Conservation (phyloP, 2,888 invertebrate species). For the Norana najaformis region DNA sequence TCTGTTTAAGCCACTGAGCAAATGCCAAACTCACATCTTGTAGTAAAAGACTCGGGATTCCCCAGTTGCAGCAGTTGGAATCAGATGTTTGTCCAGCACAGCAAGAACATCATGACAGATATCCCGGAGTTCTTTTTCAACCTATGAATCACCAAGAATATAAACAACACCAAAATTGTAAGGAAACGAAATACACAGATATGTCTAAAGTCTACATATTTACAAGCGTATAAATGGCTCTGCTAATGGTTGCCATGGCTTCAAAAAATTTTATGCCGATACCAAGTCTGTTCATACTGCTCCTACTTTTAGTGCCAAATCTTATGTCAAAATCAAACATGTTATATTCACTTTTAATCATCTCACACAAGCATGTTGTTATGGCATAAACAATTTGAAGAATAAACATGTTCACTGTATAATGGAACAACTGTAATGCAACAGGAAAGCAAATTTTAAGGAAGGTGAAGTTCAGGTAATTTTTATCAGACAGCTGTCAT, state of each 20-base stretch:
- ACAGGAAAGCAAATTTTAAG: too few relatives aligned
- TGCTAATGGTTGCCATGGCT: not conserved
- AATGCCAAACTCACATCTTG: conserved; percentile 81
- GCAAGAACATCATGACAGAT: conserved; percentile 93
- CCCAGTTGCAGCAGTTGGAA: conserved; percentile 87
- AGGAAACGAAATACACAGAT: not conserved
- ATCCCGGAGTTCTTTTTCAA: conserved; percentile 92
- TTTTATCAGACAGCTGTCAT: not conserved
- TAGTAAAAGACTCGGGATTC: conserved; percentile 94
- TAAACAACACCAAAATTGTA: not conserved
- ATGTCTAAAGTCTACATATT: not conserved
- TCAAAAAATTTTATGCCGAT: not conserved
- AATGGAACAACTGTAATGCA: not conserved
- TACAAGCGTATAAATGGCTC: not conserved
- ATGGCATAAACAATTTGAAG: not conserved
- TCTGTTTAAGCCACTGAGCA: not conserved
- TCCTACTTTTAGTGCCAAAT: not conserved
- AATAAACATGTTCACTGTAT: not conserved
- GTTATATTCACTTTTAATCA: not conserved
- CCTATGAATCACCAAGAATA: conserved; percentile 67
- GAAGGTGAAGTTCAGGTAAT: not conserved
- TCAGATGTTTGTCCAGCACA: conserved; percentile 91
- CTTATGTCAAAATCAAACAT: not conserved
- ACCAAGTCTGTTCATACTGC: not conserved
- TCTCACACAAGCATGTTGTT: not conserved